Evolutionary conservation across 1,140 invertebrate genomes (phyloP), one percentile per base, ranked within the genome.

Genomic region (Caenorhabditis inopinata): DNA sequence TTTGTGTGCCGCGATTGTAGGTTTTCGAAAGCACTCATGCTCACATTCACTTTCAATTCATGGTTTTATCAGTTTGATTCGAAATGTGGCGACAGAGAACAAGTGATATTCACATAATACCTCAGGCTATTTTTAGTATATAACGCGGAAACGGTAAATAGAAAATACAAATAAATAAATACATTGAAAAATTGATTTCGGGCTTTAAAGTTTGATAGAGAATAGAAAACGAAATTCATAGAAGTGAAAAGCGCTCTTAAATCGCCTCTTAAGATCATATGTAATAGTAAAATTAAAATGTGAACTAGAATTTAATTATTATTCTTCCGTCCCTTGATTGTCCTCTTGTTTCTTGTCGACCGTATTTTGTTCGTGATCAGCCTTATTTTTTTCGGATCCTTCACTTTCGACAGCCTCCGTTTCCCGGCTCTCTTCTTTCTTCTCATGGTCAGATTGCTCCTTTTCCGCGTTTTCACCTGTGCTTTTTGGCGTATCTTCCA

Each of bases 401-500:
- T 51, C 12, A 32, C 11, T 6, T 14, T 21, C 12, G n/a, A 32
- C 76, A 11, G 1, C 32, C 14, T 5, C 14, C 27, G 18, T 77
- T 23, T 45, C 76, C 18, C 32, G 58, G 23, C 46, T 80, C n/a
- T 53, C 73, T 21, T 42, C 49, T 9, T 27, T 11, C 42, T 53
- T 58, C 38, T 75, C 79, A 32, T 45, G 25, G 21, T 27, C 48
- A 25, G 35, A n/a, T 53, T 51, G n/a, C 49, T 76, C 27, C 25
- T 80, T 29, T 48, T 73, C 80, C 23, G 79, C 47, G 25, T 16
- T 32, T 25, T 45, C 29, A 23, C 29, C 23, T 16, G 16, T 29
- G 9, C 2, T 49, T 74, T 81, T 76, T 25, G 78, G 16, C 21
- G 23, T 48, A 18, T 79, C 78, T 21, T 80, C 78, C 51, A 68